phyloP scores from a whole-genome alignment of 2,888 invertebrate species.

The Syrista parreyssii region DNA sequence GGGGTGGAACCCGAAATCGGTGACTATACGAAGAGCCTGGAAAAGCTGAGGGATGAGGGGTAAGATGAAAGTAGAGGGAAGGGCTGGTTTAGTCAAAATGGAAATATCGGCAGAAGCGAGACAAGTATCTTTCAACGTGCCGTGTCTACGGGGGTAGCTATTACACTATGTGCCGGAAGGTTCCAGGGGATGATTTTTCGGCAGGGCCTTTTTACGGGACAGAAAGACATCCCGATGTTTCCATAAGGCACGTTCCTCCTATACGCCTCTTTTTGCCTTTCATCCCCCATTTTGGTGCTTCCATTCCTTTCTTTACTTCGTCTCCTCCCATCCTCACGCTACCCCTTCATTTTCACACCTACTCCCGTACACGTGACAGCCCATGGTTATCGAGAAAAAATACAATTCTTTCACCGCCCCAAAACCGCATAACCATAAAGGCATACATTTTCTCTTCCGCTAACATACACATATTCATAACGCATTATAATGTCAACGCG shows the following conservation, averaged over 20 bases:
- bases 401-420: background rate
- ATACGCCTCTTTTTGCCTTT: background rate
- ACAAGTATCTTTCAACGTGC: background rate
- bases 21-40: background rate
- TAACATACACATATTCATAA: background rate
- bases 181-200: background rate
- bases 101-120: background rate
- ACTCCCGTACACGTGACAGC: background rate
- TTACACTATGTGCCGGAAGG: background rate
- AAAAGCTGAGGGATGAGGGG: background rate
- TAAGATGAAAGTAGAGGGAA: background rate
- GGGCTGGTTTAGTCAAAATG: background rate
- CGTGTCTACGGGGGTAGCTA: background rate
- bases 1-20: background rate
- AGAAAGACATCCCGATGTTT: background rate
- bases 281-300: background rate
- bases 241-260: background rate
- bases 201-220: background rate
- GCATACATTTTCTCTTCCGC: background rate
- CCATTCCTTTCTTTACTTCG: background rate
- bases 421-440: background rate
- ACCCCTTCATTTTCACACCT: background rate
- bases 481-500: background rate
- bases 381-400: background rate
- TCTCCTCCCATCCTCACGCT: background rate